Evolutionary conservation across 1,140 invertebrate genomes (phyloP), one percentile per base, ranked within the genome.

Genomic region (Chionoecetes opilio): DNA sequence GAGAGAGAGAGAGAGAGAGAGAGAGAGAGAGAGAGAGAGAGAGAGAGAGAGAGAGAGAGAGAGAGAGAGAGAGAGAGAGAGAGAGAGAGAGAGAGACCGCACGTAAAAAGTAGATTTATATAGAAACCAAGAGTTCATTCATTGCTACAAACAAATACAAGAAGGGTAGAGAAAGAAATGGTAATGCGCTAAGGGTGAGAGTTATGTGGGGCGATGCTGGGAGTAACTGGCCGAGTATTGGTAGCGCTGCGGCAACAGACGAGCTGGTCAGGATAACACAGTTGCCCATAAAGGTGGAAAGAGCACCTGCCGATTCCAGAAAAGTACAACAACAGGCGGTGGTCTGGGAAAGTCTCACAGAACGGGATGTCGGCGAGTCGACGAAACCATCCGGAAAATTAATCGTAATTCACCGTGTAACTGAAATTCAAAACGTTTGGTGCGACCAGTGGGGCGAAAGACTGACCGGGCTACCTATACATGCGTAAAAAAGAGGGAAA

Each of bases 351-450:
- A 75, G 26, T 75, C 63, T 75, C 63, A 75, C 63, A 75, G 63
- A 26, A 75, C 63, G 63, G 63, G 63, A 17, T 26, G 63, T 75
- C 63, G 63, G 21, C n/a, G 63, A 75, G n/a, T 26, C 63, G 21
- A 75, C 63, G 21, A 75, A 75, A 75, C 63, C 63, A 75, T 75
- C 63, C 63, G 63, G 63, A 75, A 75, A 75, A 75, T 75, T 75
- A 75, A 75, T 75, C 63, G 63, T 75, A 75, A 75, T 75, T 75
- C 63, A 75, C 63, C 63, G 63, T 75, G 63, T n/a, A 75, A 75
- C 63, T 75, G 21, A n/a, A 75, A 75, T 75, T 75, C 63, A 75
- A 75, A 75, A 75, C n/a, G 63, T 75, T 75, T 75, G 63, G 63
- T 75, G 26, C 21, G 21, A n/a, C 63, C 63, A 75, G n/a, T 75